phyloP scores from a whole-genome alignment of 2,113 vertebrate genomes.

The Callaeas wilsoni region DNA sequence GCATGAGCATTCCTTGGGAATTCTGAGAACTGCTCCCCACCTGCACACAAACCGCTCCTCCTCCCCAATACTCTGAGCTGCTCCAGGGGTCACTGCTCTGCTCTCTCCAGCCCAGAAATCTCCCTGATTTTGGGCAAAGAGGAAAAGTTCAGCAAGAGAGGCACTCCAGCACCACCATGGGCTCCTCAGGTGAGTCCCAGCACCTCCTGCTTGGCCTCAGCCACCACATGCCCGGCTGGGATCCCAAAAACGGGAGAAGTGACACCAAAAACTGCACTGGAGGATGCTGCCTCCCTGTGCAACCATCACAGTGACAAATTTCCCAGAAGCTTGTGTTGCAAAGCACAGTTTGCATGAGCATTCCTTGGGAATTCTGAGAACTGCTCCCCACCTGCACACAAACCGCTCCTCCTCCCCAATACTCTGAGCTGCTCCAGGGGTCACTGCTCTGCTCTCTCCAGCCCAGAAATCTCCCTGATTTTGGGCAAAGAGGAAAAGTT shows the following conservation, averaged over 20 bases:
- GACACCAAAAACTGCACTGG: neutral
- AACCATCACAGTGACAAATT: rapidly evolving
- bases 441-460: neutral
- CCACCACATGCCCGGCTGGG: neutral
- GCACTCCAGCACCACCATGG: neutral
- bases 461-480: neutral
- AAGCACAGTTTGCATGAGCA: neutral
- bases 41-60: neutral
- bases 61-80: rapidly evolving
- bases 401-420: neutral
- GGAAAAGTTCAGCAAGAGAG: neutral
- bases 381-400: rapidly evolving
- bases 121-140: neutral
- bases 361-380: neutral
- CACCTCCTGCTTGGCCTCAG: no score
- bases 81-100: neutral
- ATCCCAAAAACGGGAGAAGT: neutral
- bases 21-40: neutral
- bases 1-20: neutral
- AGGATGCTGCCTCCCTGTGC: neutral
- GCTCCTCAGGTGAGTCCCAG: neutral
- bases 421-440: rapidly evolving
- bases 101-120: neutral
- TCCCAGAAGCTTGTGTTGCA: neutral
- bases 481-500: neutral